Percentiles rank a stretch among this genome's conserved stretches.
Conservation (phyloP, 2,888 invertebrate genomes). For the Synergus umbraculus region DNA sequence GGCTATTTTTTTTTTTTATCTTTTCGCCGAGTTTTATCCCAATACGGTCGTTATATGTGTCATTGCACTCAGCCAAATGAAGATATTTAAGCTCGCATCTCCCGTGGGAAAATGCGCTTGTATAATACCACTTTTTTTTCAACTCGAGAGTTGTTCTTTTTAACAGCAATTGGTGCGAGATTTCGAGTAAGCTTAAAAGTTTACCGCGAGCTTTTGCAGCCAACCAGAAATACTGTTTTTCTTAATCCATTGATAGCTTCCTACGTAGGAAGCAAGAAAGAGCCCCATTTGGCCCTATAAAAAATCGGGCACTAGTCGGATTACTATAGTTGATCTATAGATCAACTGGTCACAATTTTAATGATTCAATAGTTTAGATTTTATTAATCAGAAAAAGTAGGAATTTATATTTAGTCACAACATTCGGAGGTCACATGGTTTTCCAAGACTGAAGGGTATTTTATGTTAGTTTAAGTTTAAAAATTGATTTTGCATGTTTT, state of each 20-base stretch:
- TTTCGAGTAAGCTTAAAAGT: not conserved
- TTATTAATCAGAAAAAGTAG: too few species aligned
- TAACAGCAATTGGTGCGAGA: not conserved
- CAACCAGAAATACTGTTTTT: not conserved
- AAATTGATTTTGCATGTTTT: too few species aligned
- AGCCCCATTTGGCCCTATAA: too few species aligned
- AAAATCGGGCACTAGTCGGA: too few species aligned
- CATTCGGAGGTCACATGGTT: too few species aligned
- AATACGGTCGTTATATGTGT: not conserved
- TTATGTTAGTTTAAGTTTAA: too few species aligned
- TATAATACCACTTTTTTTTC: not conserved
- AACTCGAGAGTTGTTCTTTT: not conserved
- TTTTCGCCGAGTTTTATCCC: not conserved
- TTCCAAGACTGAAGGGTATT: too few species aligned
- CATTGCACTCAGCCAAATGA: conserved; percentile 30
- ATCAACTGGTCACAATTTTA: too few species aligned
- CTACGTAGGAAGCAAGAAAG: too few species aligned
- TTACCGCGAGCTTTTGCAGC: not conserved
- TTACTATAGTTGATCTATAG: too few species aligned
- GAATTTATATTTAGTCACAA: too few species aligned
- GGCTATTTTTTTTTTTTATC: not conserved
- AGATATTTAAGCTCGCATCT: conserved; percentile 4
- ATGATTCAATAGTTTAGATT: too few species aligned
- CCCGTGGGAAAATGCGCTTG: not conserved
- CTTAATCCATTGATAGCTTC: not conserved